Evolutionary conservation across 2,797 vertebrate species (phyloP).

Genomic region (Lepilemur septentrionalis): DNA sequence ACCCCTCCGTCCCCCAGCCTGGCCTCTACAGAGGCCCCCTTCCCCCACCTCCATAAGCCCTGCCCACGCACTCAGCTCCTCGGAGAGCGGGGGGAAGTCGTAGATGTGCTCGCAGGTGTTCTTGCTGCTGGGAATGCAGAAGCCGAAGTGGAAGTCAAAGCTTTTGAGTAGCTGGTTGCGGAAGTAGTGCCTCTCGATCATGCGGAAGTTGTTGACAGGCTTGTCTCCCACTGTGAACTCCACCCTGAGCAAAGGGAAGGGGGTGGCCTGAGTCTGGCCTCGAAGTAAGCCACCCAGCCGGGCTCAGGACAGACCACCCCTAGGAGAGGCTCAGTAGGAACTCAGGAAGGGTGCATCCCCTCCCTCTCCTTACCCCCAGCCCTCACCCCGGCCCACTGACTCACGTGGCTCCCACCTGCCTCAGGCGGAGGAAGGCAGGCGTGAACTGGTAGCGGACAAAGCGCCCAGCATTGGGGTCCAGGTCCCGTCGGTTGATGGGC

Average conservation of each 20-base stretch:
- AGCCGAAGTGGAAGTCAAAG: constrained; percentile 98
- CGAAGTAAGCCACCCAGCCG: not conserved
- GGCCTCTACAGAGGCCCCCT: not conserved
- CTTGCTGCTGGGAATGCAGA: constrained; percentile 99
- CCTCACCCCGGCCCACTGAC: constrained; percentile 75
- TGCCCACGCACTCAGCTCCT: constrained; percentile 93
- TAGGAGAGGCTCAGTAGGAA: not conserved
- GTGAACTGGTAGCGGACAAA: constrained; percentile 99
- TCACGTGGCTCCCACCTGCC: constrained; percentile 99
- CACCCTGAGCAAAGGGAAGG: constrained; percentile 87
- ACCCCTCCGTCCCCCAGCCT: not conserved
- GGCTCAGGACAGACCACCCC: not conserved
- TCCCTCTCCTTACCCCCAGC: not conserved
- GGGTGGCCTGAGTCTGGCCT: constrained; percentile 4
- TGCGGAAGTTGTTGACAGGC: constrained; percentile 97
- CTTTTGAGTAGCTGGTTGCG: constrained; percentile 96
- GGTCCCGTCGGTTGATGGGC: constrained; percentile 89
- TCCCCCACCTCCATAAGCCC: not conserved
- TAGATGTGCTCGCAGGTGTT: constrained; percentile 99
- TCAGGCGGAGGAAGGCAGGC: constrained; percentile 95
- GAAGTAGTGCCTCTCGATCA: constrained; percentile 99
- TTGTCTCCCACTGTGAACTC: constrained; percentile 99
- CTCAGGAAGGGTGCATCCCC: not conserved
- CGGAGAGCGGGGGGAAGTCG: constrained; percentile 95
- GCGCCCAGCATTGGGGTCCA: constrained; percentile 95